phyloP scores from a whole-genome alignment of 2,888 invertebrate genomes.

The Lucinisca nassula region DNA sequence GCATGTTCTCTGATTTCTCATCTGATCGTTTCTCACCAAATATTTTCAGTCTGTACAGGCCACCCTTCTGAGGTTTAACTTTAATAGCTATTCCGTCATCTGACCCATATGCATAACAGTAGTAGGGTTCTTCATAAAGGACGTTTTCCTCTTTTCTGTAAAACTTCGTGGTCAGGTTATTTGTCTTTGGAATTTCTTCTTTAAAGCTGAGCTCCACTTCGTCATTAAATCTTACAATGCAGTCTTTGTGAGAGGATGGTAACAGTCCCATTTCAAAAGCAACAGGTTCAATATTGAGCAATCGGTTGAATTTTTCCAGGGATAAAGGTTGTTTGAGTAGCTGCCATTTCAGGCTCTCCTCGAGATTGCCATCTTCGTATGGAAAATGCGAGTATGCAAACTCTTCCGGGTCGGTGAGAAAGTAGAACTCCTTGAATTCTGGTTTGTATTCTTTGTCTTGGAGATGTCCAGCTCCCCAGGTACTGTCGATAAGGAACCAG shows the following conservation, averaged over 20 bases:
- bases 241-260: conserved; percentile 24
- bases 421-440: conserved; percentile 50
- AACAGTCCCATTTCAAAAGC: conserved; percentile 32
- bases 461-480: conserved; percentile 69
- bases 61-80: conserved; percentile 42
- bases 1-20: conserved; percentile 18
- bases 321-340: conserved; percentile 40
- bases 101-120: conserved; percentile 19
- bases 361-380: conserved; percentile 17
- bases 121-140: conserved; percentile 11
- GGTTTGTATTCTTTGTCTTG: conserved; percentile 32
- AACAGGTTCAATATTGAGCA: conserved; percentile 18
- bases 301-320: conserved; percentile 44
- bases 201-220: conserved; percentile 15
- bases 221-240: conserved; percentile 14
- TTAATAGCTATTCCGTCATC: conserved; percentile 20
- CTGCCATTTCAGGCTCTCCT: conserved; percentile 47
- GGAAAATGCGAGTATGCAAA: conserved; percentile 49
- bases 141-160: conserved; percentile 17
- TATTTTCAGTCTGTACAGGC: conserved; percentile 46
- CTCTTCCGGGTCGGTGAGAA: conserved; percentile 54
- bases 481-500: conserved; percentile 66
- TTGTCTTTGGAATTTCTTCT: not conserved
- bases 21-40: conserved; percentile 42
- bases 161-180: conserved; percentile 6